These are phyloP conservation scores for Stenopsyche tienmushanensis DNA, from an alignment of 1,140 invertebrate genomes.

Conservation along the genomic window DNA sequence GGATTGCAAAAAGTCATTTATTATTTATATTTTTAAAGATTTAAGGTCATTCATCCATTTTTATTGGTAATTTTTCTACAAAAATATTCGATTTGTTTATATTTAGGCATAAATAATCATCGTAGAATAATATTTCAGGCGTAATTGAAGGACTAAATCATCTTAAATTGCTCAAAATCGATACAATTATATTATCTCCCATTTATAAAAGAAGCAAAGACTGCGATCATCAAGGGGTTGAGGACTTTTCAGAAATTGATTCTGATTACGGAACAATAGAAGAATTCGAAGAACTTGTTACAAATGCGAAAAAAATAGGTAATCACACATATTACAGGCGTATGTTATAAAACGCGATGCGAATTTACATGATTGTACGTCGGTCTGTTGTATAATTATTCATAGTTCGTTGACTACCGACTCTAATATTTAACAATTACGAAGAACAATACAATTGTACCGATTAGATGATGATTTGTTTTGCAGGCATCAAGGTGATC, in stretches of 20 bases:
- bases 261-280: conserved; percentile 65
- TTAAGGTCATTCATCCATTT: too few species aligned
- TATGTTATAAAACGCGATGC: too few species aligned
- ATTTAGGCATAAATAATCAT: background rate
- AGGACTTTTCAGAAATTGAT: conserved; percentile 68
- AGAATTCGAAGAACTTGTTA: conserved; percentile 65
- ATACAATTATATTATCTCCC: conserved; percentile 64
- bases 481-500: conserved; percentile 50
- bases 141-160: conserved; percentile 49
- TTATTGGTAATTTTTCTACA: background rate
- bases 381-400: too few species aligned
- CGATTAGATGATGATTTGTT: too few species aligned
- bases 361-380: too few species aligned
- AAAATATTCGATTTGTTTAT: background rate
- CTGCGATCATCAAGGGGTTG: conserved; percentile 67
- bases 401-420: too few species aligned
- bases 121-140: conserved; percentile 42
- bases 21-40: too few species aligned
- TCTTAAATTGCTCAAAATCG: conserved; percentile 48
- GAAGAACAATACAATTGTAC: too few species aligned
- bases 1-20: too few species aligned
- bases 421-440: too few species aligned
- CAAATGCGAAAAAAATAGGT: conserved; percentile 59
- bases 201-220: conserved; percentile 62
- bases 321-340: too few species aligned